Conservation (phyloP, 2,113 vertebrate genomes). For the Platysternon megacephalum region DNA sequence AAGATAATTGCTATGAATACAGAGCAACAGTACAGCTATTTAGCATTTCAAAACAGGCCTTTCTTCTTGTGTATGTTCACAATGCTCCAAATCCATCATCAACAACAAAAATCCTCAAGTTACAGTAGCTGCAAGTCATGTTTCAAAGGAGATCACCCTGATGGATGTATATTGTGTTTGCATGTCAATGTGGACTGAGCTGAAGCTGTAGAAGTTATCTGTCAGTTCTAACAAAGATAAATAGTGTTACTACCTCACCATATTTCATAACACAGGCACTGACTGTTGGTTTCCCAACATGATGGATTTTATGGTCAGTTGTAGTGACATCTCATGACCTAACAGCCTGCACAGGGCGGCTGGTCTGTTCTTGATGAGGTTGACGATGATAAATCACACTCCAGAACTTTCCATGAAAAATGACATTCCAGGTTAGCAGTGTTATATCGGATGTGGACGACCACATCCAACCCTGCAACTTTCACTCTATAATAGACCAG, state of each 20-base stretch:
- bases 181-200: constrained; percentile 47
- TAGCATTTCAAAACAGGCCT: constrained; percentile 61
- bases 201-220: constrained; percentile 54
- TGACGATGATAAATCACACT: constrained; percentile 72
- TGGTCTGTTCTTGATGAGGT: constrained; percentile 73
- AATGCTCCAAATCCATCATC: not conserved
- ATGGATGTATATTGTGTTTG: constrained; percentile 42
- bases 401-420: constrained; percentile 68
- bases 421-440: constrained; percentile 52
- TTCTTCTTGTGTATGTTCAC: constrained; percentile 19
- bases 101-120: not conserved
- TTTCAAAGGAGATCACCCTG: constrained; percentile 58
- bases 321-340: constrained; percentile 73
- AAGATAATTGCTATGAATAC: constrained; percentile 46
- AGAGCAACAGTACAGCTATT: constrained; percentile 19
- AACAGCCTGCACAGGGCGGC: constrained; percentile 57
- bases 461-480: constrained; percentile 34
- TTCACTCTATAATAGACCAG: not conserved
- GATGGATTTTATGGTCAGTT: constrained; percentile 78
- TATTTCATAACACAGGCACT: constrained; percentile 58
- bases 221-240: constrained; percentile 78
- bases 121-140: constrained; percentile 25
- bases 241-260: constrained; percentile 50
- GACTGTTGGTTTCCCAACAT: constrained; percentile 66
- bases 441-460: constrained; percentile 18